These are phyloP conservation scores for Prionailurus bengalensis DNA, from an alignment of 2,113 vertebrate species.

Conservation along the genomic window DNA sequence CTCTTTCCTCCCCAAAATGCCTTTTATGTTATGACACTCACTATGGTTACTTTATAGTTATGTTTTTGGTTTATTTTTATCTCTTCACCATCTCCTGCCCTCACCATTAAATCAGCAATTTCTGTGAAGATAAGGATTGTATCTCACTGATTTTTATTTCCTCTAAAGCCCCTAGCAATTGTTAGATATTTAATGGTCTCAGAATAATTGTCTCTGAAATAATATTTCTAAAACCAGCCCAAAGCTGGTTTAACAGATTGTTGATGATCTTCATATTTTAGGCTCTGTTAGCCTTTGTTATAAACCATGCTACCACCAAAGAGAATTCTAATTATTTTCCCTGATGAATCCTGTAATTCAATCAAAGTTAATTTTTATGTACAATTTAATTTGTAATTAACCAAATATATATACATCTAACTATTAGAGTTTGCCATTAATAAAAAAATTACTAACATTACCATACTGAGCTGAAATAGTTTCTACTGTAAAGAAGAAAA, in stretches of 20 bases:
- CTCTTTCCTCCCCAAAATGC: neutral
- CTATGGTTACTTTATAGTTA: neutral
- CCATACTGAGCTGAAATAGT: neutral
- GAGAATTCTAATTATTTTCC: neutral
- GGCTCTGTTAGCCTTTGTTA: neutral
- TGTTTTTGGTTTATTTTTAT: neutral
- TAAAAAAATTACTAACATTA: neutral
- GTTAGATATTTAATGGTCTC: neutral
- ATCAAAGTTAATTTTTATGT: neutral
- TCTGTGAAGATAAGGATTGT: neutral
- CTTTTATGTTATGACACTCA: neutral
- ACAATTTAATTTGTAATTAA: neutral
- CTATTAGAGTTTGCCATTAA: neutral
- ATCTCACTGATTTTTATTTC: neutral
- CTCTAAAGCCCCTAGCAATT: neutral
- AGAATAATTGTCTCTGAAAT: conserved; percentile 17
- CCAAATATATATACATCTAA: neutral
- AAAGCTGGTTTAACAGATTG: neutral
- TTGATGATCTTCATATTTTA: neutral
- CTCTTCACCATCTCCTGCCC: neutral
- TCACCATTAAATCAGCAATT: neutral
- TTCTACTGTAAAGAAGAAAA: neutral
- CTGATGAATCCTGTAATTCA: neutral
- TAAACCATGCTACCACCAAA: neutral
- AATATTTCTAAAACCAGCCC: neutral